Evolutionary conservation across 1,140 invertebrate species (phyloP).

Genomic region (Brachionus koreanus): DNA sequence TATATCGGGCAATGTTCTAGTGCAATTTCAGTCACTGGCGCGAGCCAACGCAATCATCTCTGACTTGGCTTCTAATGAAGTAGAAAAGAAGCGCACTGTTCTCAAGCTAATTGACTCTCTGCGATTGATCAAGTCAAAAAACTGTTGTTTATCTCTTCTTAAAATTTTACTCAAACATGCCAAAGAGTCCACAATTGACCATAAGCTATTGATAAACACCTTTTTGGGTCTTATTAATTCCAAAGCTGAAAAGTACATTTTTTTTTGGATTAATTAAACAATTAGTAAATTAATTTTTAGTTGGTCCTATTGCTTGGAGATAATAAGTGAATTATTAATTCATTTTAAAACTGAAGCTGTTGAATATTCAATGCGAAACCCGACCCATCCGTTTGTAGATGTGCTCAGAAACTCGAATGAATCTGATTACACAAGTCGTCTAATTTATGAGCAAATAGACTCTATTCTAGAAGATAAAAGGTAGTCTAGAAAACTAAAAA

Average conservation of each 20-base stretch:
- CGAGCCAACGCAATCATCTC: not conserved
- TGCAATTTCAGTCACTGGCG: not conserved
- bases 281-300: not conserved
- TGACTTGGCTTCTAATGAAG: not conserved
- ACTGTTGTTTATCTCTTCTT: not conserved
- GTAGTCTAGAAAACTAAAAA: not conserved
- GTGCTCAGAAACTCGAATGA: constrained; percentile 28
- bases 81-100: constrained; percentile 4
- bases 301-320: not conserved
- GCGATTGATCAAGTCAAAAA: not conserved
- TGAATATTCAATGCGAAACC: constrained; percentile 11
- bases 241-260: constrained; percentile 19
- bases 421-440: not conserved
- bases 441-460: not conserved
- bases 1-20: not conserved
- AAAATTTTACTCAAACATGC: not conserved
- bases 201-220: not conserved
- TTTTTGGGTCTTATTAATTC: constrained; percentile 12
- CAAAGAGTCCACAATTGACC: not conserved
- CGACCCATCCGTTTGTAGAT: constrained; percentile 29
- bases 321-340: not conserved
- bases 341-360: not conserved
- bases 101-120: not conserved
- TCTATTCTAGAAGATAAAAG: not conserved
- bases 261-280: not conserved